Evolutionary conservation across 2,888 invertebrate genomes (phyloP).

Genomic region (Caenorhabditis zanzibari): DNA sequence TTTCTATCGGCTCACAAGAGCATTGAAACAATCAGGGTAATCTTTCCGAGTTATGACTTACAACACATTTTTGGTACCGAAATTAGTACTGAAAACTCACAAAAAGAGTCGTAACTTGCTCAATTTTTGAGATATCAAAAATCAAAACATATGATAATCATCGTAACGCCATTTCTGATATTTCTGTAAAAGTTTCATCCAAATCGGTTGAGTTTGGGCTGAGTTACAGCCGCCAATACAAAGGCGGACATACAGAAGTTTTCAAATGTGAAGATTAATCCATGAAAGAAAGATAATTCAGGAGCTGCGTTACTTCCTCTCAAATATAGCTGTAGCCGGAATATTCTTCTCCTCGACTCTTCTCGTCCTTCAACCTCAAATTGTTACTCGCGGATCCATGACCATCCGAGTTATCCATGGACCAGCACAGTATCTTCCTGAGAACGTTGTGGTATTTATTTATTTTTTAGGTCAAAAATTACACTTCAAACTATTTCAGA

Average conservation of each 20-base stretch:
- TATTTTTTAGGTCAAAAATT: neutral
- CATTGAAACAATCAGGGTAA: constrained; percentile 67
- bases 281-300: neutral
- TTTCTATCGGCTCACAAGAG: constrained; percentile 65
- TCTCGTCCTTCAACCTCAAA: constrained; percentile 66
- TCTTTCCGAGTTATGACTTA: too few species aligned
- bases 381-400: constrained; percentile 66
- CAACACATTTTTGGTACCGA: too few species aligned
- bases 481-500: constrained; percentile 42
- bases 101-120: too few species aligned
- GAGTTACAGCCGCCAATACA: too few species aligned
- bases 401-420: constrained; percentile 70
- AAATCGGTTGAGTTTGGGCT: too few species aligned
- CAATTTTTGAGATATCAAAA: too few species aligned
- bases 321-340: constrained; percentile 67
- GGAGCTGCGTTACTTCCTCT: constrained; percentile 72
- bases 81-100: too few species aligned
- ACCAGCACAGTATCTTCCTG: constrained; percentile 57
- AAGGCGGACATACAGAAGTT: too few species aligned
- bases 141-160: too few species aligned
- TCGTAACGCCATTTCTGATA: too few species aligned
- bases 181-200: too few species aligned
- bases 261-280: too few species aligned
- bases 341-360: constrained; percentile 54
- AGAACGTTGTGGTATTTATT: constrained; percentile 42